These are phyloP conservation scores for Nomada hirtipes DNA, from an alignment of 2,888 invertebrate genomes.

Conservation along the genomic window DNA sequence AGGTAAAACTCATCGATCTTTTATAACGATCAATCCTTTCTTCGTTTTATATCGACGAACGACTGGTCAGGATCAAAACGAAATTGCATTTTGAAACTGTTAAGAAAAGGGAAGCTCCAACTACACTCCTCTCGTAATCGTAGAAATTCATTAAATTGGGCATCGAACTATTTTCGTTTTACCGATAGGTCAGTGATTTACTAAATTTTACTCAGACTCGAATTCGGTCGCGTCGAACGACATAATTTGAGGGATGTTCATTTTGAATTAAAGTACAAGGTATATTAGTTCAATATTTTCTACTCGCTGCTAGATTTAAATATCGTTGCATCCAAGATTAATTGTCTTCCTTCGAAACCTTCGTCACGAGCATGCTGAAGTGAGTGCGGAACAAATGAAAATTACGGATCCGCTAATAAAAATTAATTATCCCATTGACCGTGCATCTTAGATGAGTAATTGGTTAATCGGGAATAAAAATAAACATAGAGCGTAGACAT, in stretches of 20 bases:
- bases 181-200: too few species aligned
- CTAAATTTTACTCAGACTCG: too few species aligned
- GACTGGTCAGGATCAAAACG: conserved; percentile 2
- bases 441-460: conserved; percentile 19
- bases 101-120: conserved; percentile 22
- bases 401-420: conserved; percentile 4
- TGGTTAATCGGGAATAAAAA: conserved; percentile 43
- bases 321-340: conserved; percentile 56
- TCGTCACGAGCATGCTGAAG: conserved; percentile 23
- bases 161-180: conserved; percentile 2
- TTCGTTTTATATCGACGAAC: conserved; percentile 34
- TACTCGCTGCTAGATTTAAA: conserved; percentile 36
- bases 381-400: conserved; percentile 23
- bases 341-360: conserved; percentile 66
- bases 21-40: conserved; percentile 36
- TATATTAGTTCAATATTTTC: not conserved
- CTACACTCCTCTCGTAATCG: conserved; percentile 21
- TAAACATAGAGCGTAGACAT: conserved; percentile 60
- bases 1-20: conserved; percentile 11
- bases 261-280: not conserved
- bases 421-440: conserved; percentile 31
- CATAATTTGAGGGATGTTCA: not conserved
- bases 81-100: conserved; percentile 20
- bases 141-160: conserved; percentile 22
- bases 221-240: not conserved